Evolutionary conservation across 2,797 vertebrate species (phyloP).

Genomic region (Scomberomorus guttatus): DNA sequence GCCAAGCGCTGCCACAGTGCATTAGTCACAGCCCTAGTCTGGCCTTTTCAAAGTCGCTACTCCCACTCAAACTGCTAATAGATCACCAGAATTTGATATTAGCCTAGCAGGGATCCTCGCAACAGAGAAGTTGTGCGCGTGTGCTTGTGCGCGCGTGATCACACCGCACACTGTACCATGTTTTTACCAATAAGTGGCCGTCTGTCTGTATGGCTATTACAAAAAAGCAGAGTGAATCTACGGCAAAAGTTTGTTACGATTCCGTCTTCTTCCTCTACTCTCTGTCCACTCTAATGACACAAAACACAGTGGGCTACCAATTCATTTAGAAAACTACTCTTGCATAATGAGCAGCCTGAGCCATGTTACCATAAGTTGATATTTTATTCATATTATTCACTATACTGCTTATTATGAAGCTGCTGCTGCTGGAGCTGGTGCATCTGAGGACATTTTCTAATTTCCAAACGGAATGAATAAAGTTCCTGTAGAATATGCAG

Average conservation of each 20-base stretch:
- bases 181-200: slow-evolving; percentile 28
- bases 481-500: slow-evolving; percentile 48
- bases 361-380: slow-evolving; percentile 54
- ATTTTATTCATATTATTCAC: slow-evolving; percentile 61
- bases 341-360: slow-evolving; percentile 65
- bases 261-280: slow-evolving; percentile 5
- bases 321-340: slow-evolving; percentile 62
- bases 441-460: slow-evolving; percentile 47
- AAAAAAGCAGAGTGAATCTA: neutral
- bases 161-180: neutral
- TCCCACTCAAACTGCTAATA: slow-evolving; percentile 77
- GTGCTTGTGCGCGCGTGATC: neutral
- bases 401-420: slow-evolving; percentile 59
- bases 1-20: slow-evolving; percentile 66
- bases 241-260: slow-evolving; percentile 18
- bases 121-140: slow-evolving; percentile 23
- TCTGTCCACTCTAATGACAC: slow-evolving; percentile 40
- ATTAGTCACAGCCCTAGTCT: slow-evolving; percentile 77
- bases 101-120: slow-evolving; percentile 56
- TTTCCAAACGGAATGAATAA: slow-evolving; percentile 38
- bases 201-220: slow-evolving; percentile 17
- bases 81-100: slow-evolving; percentile 72
- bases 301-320: slow-evolving; percentile 30
- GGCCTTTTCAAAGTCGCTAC: slow-evolving; percentile 78
- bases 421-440: slow-evolving; percentile 37